Evolutionary conservation across 1,140 invertebrate species (phyloP).

Genomic region (Papilio helenus): DNA sequence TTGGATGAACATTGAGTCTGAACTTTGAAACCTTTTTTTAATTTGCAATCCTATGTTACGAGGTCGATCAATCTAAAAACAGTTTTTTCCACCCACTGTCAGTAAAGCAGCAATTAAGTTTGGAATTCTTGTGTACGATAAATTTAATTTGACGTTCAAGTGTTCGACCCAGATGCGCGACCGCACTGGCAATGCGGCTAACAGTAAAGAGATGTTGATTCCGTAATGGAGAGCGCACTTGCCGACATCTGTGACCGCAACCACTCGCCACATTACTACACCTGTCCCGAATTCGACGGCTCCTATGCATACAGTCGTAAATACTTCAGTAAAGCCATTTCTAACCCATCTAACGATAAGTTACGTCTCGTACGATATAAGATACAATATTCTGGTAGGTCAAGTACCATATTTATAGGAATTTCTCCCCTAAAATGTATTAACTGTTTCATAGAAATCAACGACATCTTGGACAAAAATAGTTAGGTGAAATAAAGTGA

Average conservation of each 20-base stretch:
- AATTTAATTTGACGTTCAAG: slow-evolving; percentile 74
- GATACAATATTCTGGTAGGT: too few species aligned
- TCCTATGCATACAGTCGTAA: slow-evolving; percentile 11
- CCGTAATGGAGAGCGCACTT: slow-evolving; percentile 67
- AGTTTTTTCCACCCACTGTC: background rate
- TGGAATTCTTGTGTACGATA: slow-evolving; percentile 68
- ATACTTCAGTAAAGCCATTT: too few species aligned
- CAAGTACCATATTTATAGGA: too few species aligned
- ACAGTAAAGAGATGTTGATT: slow-evolving; percentile 73
- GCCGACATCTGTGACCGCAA: slow-evolving; percentile 72
- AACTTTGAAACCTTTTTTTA: too few species aligned
- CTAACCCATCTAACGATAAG: too few species aligned
- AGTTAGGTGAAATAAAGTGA: too few species aligned
- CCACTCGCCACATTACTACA: slow-evolving; percentile 57
- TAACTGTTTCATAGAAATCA: too few species aligned
- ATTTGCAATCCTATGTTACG: too few species aligned
- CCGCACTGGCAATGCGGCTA: slow-evolving; percentile 73
- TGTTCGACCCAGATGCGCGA: slow-evolving; percentile 71
- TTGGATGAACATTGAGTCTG: too few species aligned
- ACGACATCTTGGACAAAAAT: too few species aligned
- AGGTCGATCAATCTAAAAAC: slow-evolving; percentile 13
- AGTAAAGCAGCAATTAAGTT: slow-evolving; percentile 53
- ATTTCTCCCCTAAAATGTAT: too few species aligned
- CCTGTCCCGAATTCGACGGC: slow-evolving; percentile 48
- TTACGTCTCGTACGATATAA: too few species aligned